Conservation (phyloP, 2,113 vertebrate genomes). For the Erythrolamprus reginae region DNA sequence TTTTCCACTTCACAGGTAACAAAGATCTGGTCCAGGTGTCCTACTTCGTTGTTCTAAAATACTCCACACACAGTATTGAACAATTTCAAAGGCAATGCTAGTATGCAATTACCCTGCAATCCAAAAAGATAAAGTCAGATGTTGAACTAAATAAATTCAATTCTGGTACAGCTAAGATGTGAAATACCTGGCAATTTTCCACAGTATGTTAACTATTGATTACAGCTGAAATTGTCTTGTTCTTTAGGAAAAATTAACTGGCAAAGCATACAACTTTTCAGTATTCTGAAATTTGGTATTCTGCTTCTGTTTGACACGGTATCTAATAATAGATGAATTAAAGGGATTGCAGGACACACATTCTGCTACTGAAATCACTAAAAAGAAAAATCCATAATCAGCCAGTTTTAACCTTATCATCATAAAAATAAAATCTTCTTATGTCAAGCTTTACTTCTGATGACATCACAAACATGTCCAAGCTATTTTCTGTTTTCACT, state of each 20-base stretch:
- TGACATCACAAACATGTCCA: background rate
- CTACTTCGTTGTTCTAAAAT: conserved; percentile 39
- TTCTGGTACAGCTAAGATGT: background rate
- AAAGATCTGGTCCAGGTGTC: conserved; percentile 15
- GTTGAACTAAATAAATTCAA: conserved; percentile 16
- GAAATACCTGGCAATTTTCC: conserved; percentile 11
- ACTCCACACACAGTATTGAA: background rate
- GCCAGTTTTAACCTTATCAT: background rate
- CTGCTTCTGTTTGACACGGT: background rate
- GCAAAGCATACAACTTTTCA: background rate
- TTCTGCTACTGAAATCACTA: background rate
- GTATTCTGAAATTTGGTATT: background rate
- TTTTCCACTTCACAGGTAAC: conserved; percentile 3
- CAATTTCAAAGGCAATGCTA: conserved; percentile 27
- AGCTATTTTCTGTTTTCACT: background rate
- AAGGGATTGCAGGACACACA: background rate
- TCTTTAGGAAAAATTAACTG: background rate
- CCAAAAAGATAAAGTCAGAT: conserved; percentile 15
- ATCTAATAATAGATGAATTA: background rate
- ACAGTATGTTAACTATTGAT: conserved; percentile 38
- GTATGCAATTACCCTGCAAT: conserved; percentile 9
- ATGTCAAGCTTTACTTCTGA: background rate
- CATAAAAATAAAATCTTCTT: background rate
- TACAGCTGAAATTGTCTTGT: conserved; percentile 25
- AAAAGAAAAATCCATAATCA: background rate